Evolutionary conservation across 2,113 vertebrate genomes (phyloP).

Genomic region (Diphyllodes magnificus): DNA sequence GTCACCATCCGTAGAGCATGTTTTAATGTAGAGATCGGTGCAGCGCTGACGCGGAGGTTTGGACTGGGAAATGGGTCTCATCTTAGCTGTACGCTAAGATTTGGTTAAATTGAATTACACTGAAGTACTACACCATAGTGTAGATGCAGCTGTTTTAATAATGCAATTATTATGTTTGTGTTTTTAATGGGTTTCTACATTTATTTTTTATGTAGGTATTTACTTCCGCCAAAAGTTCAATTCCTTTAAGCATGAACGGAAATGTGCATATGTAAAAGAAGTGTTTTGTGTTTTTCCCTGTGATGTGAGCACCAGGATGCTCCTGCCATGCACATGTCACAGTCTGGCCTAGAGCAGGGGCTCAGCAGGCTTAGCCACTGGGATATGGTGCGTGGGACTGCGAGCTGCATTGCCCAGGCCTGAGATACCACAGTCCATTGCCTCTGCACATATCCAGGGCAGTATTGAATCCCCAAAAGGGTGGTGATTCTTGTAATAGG

Average conservation of each 20-base stretch:
- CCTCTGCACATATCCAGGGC: background rate
- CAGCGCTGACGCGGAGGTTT: slow-evolving; percentile 33
- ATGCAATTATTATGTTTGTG: background rate
- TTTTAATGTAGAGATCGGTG: slow-evolving; percentile 1
- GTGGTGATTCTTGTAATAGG: background rate
- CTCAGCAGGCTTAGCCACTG: background rate
- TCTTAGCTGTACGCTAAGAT: slow-evolving; percentile 26
- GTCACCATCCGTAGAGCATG: slow-evolving; percentile 12
- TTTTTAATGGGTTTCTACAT: slow-evolving; percentile 44
- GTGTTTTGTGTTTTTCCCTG: background rate
- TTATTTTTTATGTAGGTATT: slow-evolving; percentile 47
- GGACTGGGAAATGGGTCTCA: slow-evolving; percentile 11
- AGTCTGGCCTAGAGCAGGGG: background rate
- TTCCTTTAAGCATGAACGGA: background rate
- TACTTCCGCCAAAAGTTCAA: slow-evolving; percentile 23
- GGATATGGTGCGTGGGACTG: background rate
- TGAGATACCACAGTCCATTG: background rate
- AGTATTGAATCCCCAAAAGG: background rate
- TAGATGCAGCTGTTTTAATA: slow-evolving; percentile 38
- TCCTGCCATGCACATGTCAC: background rate
- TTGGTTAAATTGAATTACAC: slow-evolving; percentile 24
- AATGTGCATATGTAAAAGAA: background rate
- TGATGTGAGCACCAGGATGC: background rate
- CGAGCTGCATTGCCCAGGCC: background rate
- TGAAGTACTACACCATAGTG: slow-evolving; percentile 53